A percentile compares a stretch with the other conserved stretches of the same genome.
phyloP scores from a whole-genome alignment of 2,113 vertebrate genomes.

The Nansenia antarctica region DNA sequence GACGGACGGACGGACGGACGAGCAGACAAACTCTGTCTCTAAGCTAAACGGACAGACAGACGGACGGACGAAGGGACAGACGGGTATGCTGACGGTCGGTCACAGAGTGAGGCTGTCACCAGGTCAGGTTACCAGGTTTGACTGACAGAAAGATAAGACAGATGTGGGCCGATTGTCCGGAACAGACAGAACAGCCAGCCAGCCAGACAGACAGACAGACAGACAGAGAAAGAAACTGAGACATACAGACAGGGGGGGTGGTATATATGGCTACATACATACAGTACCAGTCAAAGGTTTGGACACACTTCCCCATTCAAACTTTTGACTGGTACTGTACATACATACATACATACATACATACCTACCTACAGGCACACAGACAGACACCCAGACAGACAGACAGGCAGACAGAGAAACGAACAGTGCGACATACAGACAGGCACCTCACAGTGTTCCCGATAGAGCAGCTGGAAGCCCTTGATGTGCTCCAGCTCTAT shows the following conservation, averaged over 20 bases:
- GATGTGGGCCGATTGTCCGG: too few relatives aligned
- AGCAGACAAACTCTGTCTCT: not conserved
- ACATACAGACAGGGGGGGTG: not conserved
- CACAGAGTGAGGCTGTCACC: too few relatives aligned
- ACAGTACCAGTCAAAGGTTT: too few relatives aligned
- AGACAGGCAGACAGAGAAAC: slow-evolving; percentile 2
- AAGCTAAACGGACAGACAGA: not conserved
- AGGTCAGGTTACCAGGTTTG: too few relatives aligned
- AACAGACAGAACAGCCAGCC: not conserved
- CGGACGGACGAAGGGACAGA: not conserved
- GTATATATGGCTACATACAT: too few relatives aligned
- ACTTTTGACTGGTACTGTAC: not conserved
- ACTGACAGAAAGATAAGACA: not conserved
- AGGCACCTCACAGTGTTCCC: slow-evolving; percentile 92
- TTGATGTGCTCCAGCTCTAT: slow-evolving; percentile 86
- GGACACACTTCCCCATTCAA: not conserved
- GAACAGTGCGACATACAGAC: not conserved
- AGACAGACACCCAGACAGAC: not conserved
- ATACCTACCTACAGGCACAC: not conserved
- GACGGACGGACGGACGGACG: not conserved
- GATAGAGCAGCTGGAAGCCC: slow-evolving; percentile 91
- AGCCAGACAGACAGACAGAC: not conserved
- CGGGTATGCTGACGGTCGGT: too few relatives aligned
- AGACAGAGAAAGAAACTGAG: not conserved
- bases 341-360: not conserved